Base-by-base conservation (phyloP, 2,113 vertebrate species). In the Phodopus roborovskii region DNA sequence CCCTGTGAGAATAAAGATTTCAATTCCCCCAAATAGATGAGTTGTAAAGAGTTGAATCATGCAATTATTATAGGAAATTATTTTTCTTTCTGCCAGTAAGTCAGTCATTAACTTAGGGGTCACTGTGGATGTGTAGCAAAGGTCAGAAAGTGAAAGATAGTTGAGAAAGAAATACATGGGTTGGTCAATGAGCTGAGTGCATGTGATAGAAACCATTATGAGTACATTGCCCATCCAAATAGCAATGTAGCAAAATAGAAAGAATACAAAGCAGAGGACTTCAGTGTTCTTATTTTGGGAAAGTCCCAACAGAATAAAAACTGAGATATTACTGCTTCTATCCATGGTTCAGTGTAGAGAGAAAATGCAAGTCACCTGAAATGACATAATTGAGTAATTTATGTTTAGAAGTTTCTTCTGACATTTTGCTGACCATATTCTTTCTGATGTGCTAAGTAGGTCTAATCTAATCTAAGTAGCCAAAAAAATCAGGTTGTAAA, bases 81-180 rank as follows among this genome's bases (percentile, higher is more conserved):
- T 58, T 36, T 95, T 95, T 4, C 20, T 91, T 93, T 95, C 87
- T 81, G 13, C 5, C 9, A 94, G 45, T 39, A 97, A 66, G 16
- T 96, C 87, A 9, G 33, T 28, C 30, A 91, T 81, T 62, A 96
- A n/a, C n/a, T 95, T 94, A 0, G 92, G 97, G 0, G 16, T 93
- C 50, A 94, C 92, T 2, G 91, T 91, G 9, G 89, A 88, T 4
- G 88, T 94, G 5, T 96, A 97, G 39, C 92, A 94, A 58, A 97
- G 82, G 36, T 97, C 83, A 0, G 88, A 89, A 36, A 96, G 13
- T 2, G 92, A 94, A 28, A 97, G 92, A 3, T 90, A 82, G 53
- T 95, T 93, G 24, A 97, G 92, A 26, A 97, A 95, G 17, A 94
- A 97, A 45, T 97, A 95, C 95, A 97, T 91, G n/a, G 95, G 90